Evolutionary conservation across 2,888 invertebrate species (phyloP).

Genomic region (Unio pictorum): DNA sequence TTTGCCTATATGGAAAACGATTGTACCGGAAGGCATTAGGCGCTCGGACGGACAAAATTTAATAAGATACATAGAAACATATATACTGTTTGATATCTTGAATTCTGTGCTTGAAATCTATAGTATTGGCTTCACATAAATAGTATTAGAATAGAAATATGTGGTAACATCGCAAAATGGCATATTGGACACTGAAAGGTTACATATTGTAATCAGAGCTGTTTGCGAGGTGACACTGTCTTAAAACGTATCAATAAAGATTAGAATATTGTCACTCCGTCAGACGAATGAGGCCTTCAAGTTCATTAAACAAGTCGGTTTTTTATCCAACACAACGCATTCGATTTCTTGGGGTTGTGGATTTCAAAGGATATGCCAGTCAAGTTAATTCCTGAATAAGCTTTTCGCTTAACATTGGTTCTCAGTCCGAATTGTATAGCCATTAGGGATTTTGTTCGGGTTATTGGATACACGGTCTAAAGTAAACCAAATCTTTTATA

Average conservation of each 20-base stretch:
- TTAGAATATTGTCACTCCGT: constrained; percentile 3
- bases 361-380: constrained; percentile 25
- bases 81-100: too few species aligned
- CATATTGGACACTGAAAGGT: constrained; percentile 17
- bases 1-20: too few species aligned
- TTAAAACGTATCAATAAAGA: constrained; percentile 9
- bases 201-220: constrained; percentile 16
- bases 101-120: too few species aligned
- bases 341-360: constrained; percentile 11
- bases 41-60: too few species aligned
- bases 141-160: too few species aligned
- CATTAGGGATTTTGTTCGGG: constrained; percentile 10
- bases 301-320: constrained; percentile 21
- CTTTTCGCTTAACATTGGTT: too few species aligned
- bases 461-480: constrained; percentile 19
- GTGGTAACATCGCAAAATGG: constrained; percentile 11
- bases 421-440: background rate
- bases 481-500: constrained; percentile 16
- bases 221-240: constrained; percentile 8
- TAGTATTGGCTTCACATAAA: too few species aligned
- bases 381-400: background rate
- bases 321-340: constrained; percentile 18
- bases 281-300: constrained; percentile 11
- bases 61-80: too few species aligned
- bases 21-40: too few species aligned